These are phyloP conservation scores for Orestias chungarensis DNA, from an alignment of 2,797 vertebrate genomes.

Conservation along the genomic window DNA sequence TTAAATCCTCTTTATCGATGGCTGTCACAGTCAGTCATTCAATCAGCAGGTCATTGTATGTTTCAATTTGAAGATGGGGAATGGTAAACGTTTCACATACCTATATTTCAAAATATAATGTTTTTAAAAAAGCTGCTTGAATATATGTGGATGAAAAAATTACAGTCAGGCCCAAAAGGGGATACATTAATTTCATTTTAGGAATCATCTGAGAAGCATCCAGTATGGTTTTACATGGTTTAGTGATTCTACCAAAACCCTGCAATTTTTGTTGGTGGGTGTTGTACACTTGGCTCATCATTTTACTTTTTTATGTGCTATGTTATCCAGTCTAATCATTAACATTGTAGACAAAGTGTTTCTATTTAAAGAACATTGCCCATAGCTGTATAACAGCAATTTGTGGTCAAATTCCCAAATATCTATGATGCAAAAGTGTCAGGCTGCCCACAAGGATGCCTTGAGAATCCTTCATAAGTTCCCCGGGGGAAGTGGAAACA, in stretches of 20 bases:
- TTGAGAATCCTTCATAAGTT: too few species aligned
- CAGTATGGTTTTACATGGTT: not conserved
- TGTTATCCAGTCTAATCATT: not conserved
- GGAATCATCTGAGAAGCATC: not conserved
- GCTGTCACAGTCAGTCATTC: slow-evolving; percentile 46
- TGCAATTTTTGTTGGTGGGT: not conserved
- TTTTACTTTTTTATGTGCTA: not conserved
- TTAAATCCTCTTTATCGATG: slow-evolving; percentile 45
- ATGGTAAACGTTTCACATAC: slow-evolving; percentile 58
- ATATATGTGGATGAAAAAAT: not conserved
- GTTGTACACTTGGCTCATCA: not conserved
- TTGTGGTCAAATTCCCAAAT: not conserved
- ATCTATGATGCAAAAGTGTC: too few species aligned
- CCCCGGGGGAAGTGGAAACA: too few species aligned
- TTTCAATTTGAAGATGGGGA: slow-evolving; percentile 53
- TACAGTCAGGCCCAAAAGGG: not conserved
- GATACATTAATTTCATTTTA: not conserved
- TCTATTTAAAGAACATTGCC: not conserved
- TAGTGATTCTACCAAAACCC: not conserved
- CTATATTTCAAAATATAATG: too few species aligned
- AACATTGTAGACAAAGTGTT: not conserved
- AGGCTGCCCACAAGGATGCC: too few species aligned
- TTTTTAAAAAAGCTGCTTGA: slow-evolving; percentile 37
- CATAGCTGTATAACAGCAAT: not conserved
- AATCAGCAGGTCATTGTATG: slow-evolving; percentile 49